Evolutionary conservation across 2,888 invertebrate species (phyloP).

Genomic region (Eudasyphora cyanicolor): DNA sequence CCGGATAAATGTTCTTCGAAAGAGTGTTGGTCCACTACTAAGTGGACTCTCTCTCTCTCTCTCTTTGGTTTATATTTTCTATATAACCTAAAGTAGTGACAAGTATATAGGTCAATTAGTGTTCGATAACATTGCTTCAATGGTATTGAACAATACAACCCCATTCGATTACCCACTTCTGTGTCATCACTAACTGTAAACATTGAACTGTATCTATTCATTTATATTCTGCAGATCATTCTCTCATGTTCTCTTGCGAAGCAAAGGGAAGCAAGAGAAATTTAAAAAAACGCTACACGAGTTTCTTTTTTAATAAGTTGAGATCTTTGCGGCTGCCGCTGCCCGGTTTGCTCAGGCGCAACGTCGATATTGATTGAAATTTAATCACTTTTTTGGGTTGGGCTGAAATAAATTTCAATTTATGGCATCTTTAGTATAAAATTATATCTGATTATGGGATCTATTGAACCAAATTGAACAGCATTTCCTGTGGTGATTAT

Average conservation of each 20-base stretch:
- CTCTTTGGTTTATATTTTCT: no score
- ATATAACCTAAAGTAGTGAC: no score
- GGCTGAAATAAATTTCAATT: constrained; percentile 60
- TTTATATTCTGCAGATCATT: neutral
- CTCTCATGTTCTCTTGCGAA: neutral
- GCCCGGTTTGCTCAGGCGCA: neutral
- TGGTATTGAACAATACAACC: neutral
- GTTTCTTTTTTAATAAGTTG: constrained; percentile 48
- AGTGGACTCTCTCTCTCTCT: no score
- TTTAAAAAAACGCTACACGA: neutral
- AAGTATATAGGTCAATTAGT: no score
- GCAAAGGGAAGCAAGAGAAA: neutral
- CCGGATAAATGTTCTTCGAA: no score
- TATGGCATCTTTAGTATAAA: constrained; percentile 39
- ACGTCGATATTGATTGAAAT: constrained; percentile 60
- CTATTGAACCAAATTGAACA: constrained; percentile 38
- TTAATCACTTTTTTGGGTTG: constrained; percentile 55
- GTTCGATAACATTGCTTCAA: no score
- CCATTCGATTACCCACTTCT: neutral
- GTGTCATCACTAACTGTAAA: neutral
- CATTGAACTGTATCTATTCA: neutral
- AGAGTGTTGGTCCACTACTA: no score
- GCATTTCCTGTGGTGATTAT: constrained; percentile 51
- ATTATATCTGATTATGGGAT: constrained; percentile 50
- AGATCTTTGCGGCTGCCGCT: constrained; percentile 3